A percentile compares a stretch with the other conserved stretches of the same genome.
These are phyloP conservation scores for Philypnodon macrostomus DNA, from an alignment of 2,797 vertebrate species.

Conservation along the genomic window DNA sequence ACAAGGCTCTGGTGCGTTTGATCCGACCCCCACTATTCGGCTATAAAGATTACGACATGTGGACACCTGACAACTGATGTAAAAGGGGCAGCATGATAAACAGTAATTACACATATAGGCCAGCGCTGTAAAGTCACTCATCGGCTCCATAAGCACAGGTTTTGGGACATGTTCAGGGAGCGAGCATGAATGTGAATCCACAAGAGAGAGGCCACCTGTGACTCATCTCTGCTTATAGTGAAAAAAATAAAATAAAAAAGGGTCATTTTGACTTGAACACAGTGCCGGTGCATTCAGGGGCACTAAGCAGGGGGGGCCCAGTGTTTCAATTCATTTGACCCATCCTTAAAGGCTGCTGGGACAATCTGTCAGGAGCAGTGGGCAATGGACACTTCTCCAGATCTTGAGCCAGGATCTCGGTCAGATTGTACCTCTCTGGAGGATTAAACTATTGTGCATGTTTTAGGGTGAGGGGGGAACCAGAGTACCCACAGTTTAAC, in stretches of 20 bases:
- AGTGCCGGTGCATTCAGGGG: no score
- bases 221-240: constrained; percentile 16
- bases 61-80: constrained; percentile 46
- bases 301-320: no score
- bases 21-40: constrained; percentile 28
- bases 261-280: not conserved
- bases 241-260: no score
- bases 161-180: constrained; percentile 49
- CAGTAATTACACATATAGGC: constrained; percentile 55
- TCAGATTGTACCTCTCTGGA: no score
- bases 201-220: constrained; percentile 29
- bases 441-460: no score
- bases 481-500: no score
- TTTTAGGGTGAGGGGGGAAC: no score
- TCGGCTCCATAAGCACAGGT: constrained; percentile 47
- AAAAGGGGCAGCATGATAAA: constrained; percentile 44
- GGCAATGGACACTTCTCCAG: no score
- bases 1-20: constrained; percentile 28
- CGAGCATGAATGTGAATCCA: constrained; percentile 53
- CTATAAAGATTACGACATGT: constrained; percentile 37
- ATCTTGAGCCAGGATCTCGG: no score
- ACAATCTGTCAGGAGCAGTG: no score
- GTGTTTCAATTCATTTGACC: no score
- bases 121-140: constrained; percentile 45
- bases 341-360: no score